Evolutionary conservation across 2,888 invertebrate genomes (phyloP), one percentile per base, ranked within the genome.

Genomic region (Griposia aprilina): DNA sequence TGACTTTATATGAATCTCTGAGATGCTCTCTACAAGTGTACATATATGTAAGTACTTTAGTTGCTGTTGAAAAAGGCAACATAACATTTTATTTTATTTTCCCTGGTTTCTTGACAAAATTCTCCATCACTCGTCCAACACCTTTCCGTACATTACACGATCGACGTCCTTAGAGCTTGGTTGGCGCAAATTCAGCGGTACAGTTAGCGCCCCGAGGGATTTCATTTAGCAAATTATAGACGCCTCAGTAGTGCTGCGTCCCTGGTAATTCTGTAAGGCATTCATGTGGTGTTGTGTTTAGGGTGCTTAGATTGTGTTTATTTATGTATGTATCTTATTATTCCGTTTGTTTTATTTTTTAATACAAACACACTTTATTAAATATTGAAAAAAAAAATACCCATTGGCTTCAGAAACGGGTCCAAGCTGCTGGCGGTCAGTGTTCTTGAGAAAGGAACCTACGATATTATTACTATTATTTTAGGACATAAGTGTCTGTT

Each of bases 151-250:
- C 4, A 76, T 74, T 75, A 60, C 62, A 55, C 1, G 30, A 70
- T 85, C 48, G 13, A 57, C 23, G 76, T 55, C 6, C 10, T 41
- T 20, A 41, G 50, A 80, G 78, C 78, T 81, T 72, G 55, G 75
- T 71, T 88, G 74, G 73, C 59, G 78, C 83, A 80, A 87, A 86
- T 87, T 87, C 82, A 82, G 83, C 82, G 73, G 74, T 78, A 82
- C 75, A 84, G 87, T 85, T 81, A 71, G 77, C 59, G 65, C 67
- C 89, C 81, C 69, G n/a, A 48, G 87, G 84, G 89, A 88, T 88
- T 90, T 89, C 89, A 88, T 87, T 88, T 78, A 74, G 87, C 85
- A 77, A 87, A 88, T 90, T 90, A 90, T 85, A 73, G 87, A 83
- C 76, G 86, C 81, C 77, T 85, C 83, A 82, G 85, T 84, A 78